phyloP scores from a whole-genome alignment of 2,888 invertebrate genomes.

The Pteria penguin region DNA sequence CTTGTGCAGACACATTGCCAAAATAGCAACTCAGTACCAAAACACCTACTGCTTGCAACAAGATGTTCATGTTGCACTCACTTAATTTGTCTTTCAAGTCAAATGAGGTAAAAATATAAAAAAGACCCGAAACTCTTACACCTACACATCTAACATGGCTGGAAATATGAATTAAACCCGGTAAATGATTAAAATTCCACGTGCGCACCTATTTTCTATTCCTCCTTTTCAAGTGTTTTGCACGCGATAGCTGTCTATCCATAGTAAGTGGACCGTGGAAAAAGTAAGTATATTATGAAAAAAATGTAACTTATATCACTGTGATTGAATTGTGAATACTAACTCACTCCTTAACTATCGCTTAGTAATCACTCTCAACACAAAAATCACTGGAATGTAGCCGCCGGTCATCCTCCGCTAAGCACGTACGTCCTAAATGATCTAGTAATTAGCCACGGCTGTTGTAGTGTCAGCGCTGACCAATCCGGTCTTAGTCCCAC shows the following conservation, averaged over 20 bases:
- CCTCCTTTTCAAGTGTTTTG: neutral
- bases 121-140: neutral
- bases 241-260: neutral
- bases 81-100: too few relatives aligned
- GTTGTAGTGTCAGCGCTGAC: neutral
- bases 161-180: neutral
- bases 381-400: conserved; percentile 39
- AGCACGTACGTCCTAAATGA: conserved; percentile 7
- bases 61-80: neutral
- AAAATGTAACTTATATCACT: neutral
- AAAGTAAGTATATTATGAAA: neutral
- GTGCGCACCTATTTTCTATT: neutral
- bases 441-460: neutral
- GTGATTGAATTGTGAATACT: neutral
- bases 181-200: neutral
- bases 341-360: neutral
- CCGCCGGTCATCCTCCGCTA: conserved; percentile 34
- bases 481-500: neutral
- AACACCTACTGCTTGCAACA: neutral
- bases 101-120: neutral
- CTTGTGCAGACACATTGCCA: conserved; percentile 3
- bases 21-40: neutral
- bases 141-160: neutral
- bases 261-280: neutral
- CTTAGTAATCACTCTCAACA: conserved; percentile 7